Conservation (phyloP, 1,140 invertebrate genomes). For the Zaprionus kolodkinae region DNA sequence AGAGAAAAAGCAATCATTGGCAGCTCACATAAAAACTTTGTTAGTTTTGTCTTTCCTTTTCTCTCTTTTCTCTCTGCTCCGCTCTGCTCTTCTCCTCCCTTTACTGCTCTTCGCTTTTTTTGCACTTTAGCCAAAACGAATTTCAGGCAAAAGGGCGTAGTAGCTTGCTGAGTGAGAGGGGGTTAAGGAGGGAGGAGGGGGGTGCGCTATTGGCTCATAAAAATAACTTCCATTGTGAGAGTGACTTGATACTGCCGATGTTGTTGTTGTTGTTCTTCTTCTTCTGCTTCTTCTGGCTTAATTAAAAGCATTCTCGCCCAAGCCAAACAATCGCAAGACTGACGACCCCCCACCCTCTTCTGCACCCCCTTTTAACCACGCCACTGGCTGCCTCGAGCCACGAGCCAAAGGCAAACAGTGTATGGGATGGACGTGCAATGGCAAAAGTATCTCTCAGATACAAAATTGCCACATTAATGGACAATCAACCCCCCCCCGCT, state of each 20-base stretch:
- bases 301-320: conserved; percentile 70
- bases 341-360: background rate
- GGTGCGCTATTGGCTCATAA: conserved; percentile 45
- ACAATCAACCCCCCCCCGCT: background rate
- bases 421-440: conserved; percentile 6
- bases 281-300: conserved; percentile 49
- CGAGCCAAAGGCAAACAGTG: conserved; percentile 50
- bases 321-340: conserved; percentile 52
- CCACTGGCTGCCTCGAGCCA: conserved; percentile 14
- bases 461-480: conserved; percentile 54
- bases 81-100: background rate
- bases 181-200: background rate
- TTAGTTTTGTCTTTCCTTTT: conserved; percentile 18
- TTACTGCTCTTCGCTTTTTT: background rate
- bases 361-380: background rate
- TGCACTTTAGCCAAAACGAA: conserved; percentile 36
- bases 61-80: no score
- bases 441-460: conserved; percentile 45
- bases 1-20: conserved; percentile 32
- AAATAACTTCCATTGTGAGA: conserved; percentile 55
- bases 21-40: conserved; percentile 40
- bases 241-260: conserved; percentile 9
- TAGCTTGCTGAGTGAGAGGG: background rate
- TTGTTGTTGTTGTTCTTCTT: conserved; percentile 14
- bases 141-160: conserved; percentile 15